A percentile compares a stretch with the other conserved stretches of the same genome.
phyloP scores from a whole-genome alignment of 92 coral and sea anemone genomes.

The Zoanthus sociatus region DNA sequence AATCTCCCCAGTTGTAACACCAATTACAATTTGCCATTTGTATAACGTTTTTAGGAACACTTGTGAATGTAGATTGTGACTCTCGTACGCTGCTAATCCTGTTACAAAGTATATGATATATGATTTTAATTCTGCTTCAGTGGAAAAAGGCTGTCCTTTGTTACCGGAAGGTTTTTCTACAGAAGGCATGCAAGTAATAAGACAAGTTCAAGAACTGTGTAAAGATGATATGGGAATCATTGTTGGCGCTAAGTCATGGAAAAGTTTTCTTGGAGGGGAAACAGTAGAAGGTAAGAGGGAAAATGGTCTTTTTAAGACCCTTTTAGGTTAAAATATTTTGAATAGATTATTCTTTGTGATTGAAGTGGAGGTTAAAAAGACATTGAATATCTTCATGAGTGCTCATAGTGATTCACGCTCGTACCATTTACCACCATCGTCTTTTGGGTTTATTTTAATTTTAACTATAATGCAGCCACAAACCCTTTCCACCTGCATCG shows the following conservation, averaged over 20 bases:
- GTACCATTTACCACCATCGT: no score
- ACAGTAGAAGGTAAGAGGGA: conserved; percentile 1
- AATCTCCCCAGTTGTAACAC: no score
- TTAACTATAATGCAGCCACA: no score
- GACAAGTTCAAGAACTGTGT: not conserved
- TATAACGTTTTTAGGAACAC: not conserved
- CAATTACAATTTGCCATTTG: no score
- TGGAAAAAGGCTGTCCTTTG: not conserved
- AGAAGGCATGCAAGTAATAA: not conserved
- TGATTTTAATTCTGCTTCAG: not conserved
- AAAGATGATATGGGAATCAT: conserved; percentile 5
- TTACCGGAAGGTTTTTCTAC: not conserved
- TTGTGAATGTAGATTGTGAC: not conserved
- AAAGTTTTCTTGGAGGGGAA: conserved; percentile 5
- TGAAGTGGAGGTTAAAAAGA: no score
- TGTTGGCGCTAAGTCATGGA: not conserved
- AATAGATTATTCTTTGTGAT: no score
- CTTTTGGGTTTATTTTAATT: no score
- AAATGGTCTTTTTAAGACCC: no score
- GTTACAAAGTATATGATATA: not conserved
- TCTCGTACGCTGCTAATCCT: not conserved
- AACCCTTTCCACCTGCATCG: no score
- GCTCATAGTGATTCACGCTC: no score
- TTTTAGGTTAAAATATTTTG: no score
- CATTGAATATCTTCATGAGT: no score